Base-by-base conservation (phyloP, 2,113 vertebrate species). In the Chitala chitala region DNA sequence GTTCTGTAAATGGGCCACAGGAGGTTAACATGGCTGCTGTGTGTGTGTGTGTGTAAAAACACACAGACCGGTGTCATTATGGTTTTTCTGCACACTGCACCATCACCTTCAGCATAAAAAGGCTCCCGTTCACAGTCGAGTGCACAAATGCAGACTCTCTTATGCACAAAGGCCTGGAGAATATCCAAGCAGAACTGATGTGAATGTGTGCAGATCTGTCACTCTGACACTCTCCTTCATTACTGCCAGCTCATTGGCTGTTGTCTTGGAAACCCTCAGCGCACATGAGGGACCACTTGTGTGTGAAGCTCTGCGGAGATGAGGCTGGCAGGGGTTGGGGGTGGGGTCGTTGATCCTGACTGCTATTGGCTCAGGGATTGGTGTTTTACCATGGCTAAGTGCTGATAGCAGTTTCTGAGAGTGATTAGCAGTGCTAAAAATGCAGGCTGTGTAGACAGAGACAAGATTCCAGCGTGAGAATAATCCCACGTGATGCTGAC, bases 181-280 rank as follows among this genome's bases (percentile, higher is more conserved):
- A 22, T 17, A 36, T 33, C 44, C n/a, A 72, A 44, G 42, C 64
- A 10, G 4, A 13, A 15, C 9, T 20, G 24, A 29, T 51, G 10
- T 29, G 15, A 42, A 54, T 1, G 9, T 5, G 10, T 31, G 79
- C 78, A 79, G 85, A 84, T 88, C 84, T 86, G 84, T 86, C 85
- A 80, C 82, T 78, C 84, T 76, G 86, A 85, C 79, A 83, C 78
- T 65, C 58, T 74, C 77, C 81, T 76, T 82, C 42, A 24, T 79
- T 75, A 72, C 77, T 69, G 74, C 79, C 76, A 79, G 75, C 73
- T 80, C 44, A 59, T 78, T 78, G 83, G 82, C 85, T 87, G 87
- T 87, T 83, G 87, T 84, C 87, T 74, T 86, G 84, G 84, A 81
- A 87, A 87, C 87, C 81, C 64, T 75, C 71, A 78, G 79, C 26